Evolutionary conservation across 2,888 invertebrate genomes (phyloP).

Genomic region (Phengaris arion): DNA sequence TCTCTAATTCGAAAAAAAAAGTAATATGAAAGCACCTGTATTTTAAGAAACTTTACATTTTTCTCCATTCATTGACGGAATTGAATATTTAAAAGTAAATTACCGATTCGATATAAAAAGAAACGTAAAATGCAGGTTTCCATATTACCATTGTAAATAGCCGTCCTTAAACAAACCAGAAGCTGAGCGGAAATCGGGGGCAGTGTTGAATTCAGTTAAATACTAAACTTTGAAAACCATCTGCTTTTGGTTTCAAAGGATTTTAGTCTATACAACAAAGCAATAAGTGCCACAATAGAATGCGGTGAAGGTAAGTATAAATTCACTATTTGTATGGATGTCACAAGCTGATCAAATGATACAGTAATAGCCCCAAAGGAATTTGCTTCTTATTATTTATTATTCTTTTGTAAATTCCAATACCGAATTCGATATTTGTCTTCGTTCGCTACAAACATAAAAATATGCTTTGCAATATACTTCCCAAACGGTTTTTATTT

Average conservation of each 20-base stretch:
- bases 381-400: slow-evolving; percentile 29
- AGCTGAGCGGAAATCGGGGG: slow-evolving; percentile 35
- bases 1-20: not conserved
- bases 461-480: not conserved
- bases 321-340: slow-evolving; percentile 47
- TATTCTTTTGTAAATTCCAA: not conserved
- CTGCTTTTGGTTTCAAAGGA: slow-evolving; percentile 6
- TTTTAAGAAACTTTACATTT: not conserved
- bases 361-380: slow-evolving; percentile 35
- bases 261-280: not conserved
- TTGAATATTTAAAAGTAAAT: slow-evolving; percentile 18
- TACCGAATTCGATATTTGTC: not conserved
- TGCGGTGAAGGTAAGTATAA: slow-evolving; percentile 32
- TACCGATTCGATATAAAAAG: slow-evolving; percentile 8
- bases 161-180: slow-evolving; percentile 27
- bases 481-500: not conserved
- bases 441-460: not conserved
- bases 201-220: slow-evolving; percentile 35
- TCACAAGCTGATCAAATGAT: slow-evolving; percentile 50
- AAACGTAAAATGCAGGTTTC: slow-evolving; percentile 10
- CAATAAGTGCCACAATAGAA: slow-evolving; percentile 9
- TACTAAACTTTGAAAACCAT: slow-evolving; percentile 30
- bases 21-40: no score
- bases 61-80: not conserved
- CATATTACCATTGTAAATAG: slow-evolving; percentile 20